Evolutionary conservation across 1,140 invertebrate species (phyloP).

Genomic region (Eupeodes corollae): DNA sequence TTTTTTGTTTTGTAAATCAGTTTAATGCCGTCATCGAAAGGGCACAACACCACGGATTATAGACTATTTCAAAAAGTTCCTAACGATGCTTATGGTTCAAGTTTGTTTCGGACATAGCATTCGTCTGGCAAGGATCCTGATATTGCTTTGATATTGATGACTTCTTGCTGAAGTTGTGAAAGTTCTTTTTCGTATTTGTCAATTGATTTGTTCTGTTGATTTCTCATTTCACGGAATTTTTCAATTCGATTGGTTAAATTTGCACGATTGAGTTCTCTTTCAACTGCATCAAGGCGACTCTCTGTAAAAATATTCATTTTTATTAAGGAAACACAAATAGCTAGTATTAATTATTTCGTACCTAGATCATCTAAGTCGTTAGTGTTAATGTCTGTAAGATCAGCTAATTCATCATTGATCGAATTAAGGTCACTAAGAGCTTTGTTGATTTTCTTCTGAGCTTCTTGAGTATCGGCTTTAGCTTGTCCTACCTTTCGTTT

Average conservation of each 20-base stretch:
- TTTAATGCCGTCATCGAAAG: too few species aligned
- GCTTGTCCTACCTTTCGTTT: slow-evolving; percentile 66
- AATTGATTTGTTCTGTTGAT: slow-evolving; percentile 64
- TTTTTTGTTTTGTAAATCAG: too few species aligned
- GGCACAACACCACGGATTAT: too few species aligned
- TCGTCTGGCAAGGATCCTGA: slow-evolving; percentile 63
- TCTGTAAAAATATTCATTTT: slow-evolving; percentile 49
- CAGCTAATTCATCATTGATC: slow-evolving; percentile 69
- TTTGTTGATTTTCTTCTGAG: slow-evolving; percentile 67
- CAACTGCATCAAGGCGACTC: slow-evolving; percentile 56
- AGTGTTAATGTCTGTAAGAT: slow-evolving; percentile 63
- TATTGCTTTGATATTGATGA: slow-evolving; percentile 79
- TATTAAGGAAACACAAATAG: not conserved
- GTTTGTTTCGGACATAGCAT: slow-evolving; percentile 64
- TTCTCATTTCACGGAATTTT: slow-evolving; percentile 56
- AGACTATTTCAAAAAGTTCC: not conserved
- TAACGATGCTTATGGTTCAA: slow-evolving; percentile 42
- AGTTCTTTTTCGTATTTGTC: slow-evolving; percentile 75
- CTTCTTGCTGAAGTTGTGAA: slow-evolving; percentile 58
- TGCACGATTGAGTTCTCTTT: slow-evolving; percentile 57
- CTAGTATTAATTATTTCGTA: slow-evolving; percentile 8
- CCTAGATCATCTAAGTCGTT: slow-evolving; percentile 53
- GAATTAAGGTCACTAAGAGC: slow-evolving; percentile 65
- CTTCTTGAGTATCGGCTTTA: slow-evolving; percentile 65
- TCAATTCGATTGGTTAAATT: slow-evolving; percentile 68